Base-by-base conservation (phyloP, 2,888 invertebrate genomes). In the Drosophila tripunctata region DNA sequence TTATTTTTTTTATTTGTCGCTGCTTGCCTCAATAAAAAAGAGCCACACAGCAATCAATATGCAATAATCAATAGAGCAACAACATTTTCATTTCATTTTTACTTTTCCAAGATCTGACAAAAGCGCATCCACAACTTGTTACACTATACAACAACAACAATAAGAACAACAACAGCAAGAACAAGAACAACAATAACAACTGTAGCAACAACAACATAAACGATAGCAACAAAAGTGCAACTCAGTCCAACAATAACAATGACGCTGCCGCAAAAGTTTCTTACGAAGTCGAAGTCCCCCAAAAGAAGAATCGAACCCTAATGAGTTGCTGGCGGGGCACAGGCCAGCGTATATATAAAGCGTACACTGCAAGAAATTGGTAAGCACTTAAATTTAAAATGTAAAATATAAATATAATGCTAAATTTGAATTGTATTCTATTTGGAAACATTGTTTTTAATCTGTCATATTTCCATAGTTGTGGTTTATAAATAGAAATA, bases 261-360 rank as follows among this genome's bases (percentile, higher is more conserved):
- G 88, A 83, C 88, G 63, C 22, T 62, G 84, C 82, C 78, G 78
- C 84, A 86, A 87, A 81, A 85, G 60, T 74, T 78, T 81, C 86
- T 85, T 75, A 60, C 65, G 83, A 76, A 87, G 27, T 27, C 27
- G 27, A 27, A 27, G 79, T 57, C 67, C 66, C 62, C 72, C 75
- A 73, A 62, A 65, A 79, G 76, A 88, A 86, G 88, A 88, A 88
- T 89, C 80, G 87, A 81, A 78, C 83, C 88, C 88, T 89, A 88
- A 88, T 88, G 88, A 88, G 88, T 86, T 86, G 82, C 61, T 76
- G 61, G 41, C 38, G 12, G 41, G 69, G 56, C 62, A 56, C 51
- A 56, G 43, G 45, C 44, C 50, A 71, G 64, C 43, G 55, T 58
- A 75, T 50, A 55, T 38, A 40, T 43, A 50, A 45, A 47, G 12